Conservation (phyloP, 2,797 vertebrate genomes). For the Cottoperca gobio region DNA sequence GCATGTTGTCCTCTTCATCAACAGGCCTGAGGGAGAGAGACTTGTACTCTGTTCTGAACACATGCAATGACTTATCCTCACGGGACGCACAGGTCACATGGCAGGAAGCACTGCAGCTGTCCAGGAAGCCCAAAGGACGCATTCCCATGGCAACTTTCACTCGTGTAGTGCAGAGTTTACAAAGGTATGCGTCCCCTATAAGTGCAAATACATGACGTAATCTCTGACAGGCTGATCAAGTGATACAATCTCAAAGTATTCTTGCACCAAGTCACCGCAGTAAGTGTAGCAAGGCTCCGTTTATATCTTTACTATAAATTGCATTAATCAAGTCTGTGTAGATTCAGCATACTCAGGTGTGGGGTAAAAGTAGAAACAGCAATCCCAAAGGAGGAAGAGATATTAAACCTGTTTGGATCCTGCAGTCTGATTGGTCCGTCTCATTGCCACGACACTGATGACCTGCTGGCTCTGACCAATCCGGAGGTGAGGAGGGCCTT, state of each 20-base stretch:
- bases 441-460: slow-evolving; percentile 74
- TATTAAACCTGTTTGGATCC: neutral
- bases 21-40: slow-evolving; percentile 88
- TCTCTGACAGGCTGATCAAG: neutral
- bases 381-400: neutral
- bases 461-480: slow-evolving; percentile 80
- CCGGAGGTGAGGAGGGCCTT: slow-evolving; percentile 84
- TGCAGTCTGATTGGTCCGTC: slow-evolving; percentile 84
- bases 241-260: neutral
- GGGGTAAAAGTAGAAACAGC: neutral
- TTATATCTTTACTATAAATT: too few relatives aligned
- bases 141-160: slow-evolving; percentile 87
- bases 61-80: slow-evolving; percentile 74
- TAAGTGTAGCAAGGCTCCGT: too few relatives aligned
- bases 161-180: slow-evolving; percentile 80
- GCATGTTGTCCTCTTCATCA: slow-evolving; percentile 1
- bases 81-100: slow-evolving; percentile 63
- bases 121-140: slow-evolving; percentile 71
- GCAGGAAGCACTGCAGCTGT: slow-evolving; percentile 78
- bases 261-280: neutral
- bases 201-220: neutral
- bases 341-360: neutral
- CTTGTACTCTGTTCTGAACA: slow-evolving; percentile 86
- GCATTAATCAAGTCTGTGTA: too few relatives aligned
- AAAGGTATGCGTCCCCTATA: slow-evolving; percentile 68